These are phyloP conservation scores for Caenorhabditis sulstoni DNA, from an alignment of 2,888 invertebrate species.

Conservation along the genomic window DNA sequence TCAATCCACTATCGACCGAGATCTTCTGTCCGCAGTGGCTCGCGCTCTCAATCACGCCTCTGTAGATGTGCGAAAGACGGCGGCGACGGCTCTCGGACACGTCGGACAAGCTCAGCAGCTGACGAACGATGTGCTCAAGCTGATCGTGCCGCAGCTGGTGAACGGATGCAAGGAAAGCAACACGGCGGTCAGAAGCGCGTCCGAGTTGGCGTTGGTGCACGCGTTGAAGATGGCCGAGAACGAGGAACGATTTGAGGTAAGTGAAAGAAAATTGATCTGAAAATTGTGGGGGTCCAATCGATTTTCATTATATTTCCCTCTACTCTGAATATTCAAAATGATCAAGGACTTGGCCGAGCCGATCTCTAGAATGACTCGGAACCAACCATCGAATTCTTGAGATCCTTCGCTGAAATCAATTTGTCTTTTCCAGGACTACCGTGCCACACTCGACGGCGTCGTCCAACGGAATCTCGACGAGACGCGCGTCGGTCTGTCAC, in stretches of 20 bases:
- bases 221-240: constrained; percentile 89
- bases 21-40: constrained; percentile 86
- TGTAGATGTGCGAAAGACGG: constrained; percentile 84
- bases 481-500: constrained; percentile 55
- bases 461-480: constrained; percentile 63
- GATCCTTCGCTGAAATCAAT: neutral
- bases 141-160: constrained; percentile 91
- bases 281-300: no score
- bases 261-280: neutral
- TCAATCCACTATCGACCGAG: constrained; percentile 84
- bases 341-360: no score
- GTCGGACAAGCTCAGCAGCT: constrained; percentile 47
- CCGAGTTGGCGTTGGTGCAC: constrained; percentile 92
- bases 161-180: constrained; percentile 99
- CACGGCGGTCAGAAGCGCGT: constrained; percentile 93
- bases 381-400: no score
- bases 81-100: constrained; percentile 62
- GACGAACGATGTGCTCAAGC: constrained; percentile 63
- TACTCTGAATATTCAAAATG: no score
- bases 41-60: constrained; percentile 88
- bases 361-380: no score
- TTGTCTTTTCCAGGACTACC: constrained; percentile 40
- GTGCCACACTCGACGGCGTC: constrained; percentile 51
- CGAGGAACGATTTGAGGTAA: constrained; percentile 72
- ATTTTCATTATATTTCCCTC: no score